These are phyloP conservation scores for Selene dorsalis DNA, from an alignment of 2,797 vertebrate species.

Conservation along the genomic window DNA sequence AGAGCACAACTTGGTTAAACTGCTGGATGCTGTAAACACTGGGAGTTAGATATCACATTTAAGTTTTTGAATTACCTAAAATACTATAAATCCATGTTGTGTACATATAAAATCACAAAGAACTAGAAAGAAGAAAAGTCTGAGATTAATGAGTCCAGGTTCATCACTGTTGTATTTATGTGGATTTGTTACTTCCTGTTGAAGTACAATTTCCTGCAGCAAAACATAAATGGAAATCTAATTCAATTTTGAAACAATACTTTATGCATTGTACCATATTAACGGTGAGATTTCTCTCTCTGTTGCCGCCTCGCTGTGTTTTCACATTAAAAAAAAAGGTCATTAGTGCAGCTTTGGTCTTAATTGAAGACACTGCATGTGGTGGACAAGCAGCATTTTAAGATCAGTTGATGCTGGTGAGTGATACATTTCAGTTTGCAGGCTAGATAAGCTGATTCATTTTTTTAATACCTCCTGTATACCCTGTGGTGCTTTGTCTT, in stretches of 20 bases:
- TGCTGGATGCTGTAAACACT: too few relatives aligned
- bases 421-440: conserved; percentile 42
- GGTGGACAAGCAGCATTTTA: not conserved
- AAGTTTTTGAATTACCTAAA: not conserved
- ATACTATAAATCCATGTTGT: not conserved
- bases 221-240: not conserved
- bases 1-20: too few relatives aligned
- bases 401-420: not conserved
- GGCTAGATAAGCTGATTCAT: conserved; percentile 18
- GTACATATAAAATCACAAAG: too few relatives aligned
- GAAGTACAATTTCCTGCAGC: not conserved
- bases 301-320: not conserved
- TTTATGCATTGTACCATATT: not conserved
- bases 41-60: too few relatives aligned
- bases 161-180: not conserved
- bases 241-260: not conserved
- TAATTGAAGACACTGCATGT: not conserved
- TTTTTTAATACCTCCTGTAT: conserved; percentile 23
- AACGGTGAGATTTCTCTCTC: not conserved
- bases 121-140: not conserved
- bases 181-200: not conserved
- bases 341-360: not conserved
- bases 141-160: not conserved
- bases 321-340: not conserved
- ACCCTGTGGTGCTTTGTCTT: too few relatives aligned